Evolutionary conservation across 2,888 invertebrate genomes (phyloP), one percentile per base, ranked within the genome.

Genomic region (Tinea semifulvella): DNA sequence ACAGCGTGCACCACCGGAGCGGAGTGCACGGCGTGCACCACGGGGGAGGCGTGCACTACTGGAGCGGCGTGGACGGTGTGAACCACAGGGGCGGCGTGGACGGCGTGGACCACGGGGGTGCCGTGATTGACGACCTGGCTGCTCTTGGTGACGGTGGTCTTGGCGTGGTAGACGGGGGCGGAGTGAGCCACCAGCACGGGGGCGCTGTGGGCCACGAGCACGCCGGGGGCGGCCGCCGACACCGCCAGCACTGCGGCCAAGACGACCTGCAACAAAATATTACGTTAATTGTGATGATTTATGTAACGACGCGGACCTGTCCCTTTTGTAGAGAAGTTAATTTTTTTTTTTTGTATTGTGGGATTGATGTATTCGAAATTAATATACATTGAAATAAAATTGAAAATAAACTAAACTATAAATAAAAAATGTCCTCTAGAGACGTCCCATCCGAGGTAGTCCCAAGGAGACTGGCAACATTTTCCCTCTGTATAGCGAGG

Each of bases 11-110:
- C 74, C 27, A 72, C 65, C 36, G 72, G 70, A 28, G 71, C 54
- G 43, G 70, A 58, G 51, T 72, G 72, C 18, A 61, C 56, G 36
- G 72, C 48, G n/a, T n/a, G n/a, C n/a, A n/a, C n/a, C n/a, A 26
- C 74, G 65, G 2, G 77, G 50, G 79, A 76, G 47, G 79, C 74
- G 60, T 73, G 74, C 38, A 71, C 58, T 2, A 56, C 57, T 11
- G 61, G 60, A 3, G 64, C 55, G 25, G 57, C 51, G 44, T 63
- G 50, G n/a, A 53, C 50, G 40, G 54, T 48, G 52, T 58, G 60
- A 75, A 1, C 67, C 8, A 53, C 51, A 2, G 77, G 76, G 1
- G 67, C 61, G 25, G 65, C 52, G 44, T 70, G 68, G 43, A 72
- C 61, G 7, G 73, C 62, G 42, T 65, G 64, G 13, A 77, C 74